Evolutionary conservation across 2,888 invertebrate genomes (phyloP), one percentile per base, ranked within the genome.

Genomic region (Watsonalla binaria): DNA sequence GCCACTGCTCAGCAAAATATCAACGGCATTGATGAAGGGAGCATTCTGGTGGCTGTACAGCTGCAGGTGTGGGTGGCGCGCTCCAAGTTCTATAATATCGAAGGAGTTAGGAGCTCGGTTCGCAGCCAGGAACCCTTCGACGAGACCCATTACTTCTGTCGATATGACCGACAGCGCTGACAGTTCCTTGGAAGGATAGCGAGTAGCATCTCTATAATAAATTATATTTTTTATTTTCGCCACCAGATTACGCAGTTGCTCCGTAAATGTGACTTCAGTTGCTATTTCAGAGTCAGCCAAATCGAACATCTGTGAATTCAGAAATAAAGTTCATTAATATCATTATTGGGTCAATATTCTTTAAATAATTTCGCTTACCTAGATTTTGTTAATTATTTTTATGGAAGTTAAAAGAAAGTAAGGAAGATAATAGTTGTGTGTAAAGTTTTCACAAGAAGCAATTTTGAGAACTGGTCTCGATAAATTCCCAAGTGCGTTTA

Each of bases 251-350:
- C 90, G 90, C 50, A 95, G 86, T 59, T 93, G 93, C 76, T 94
- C 93, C 24, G 94, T 93, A 75, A 94, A 95, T 56, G 92, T 90
- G n/a, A 95, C 92, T 80, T 95, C 94, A 0, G 92, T 92, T 51
- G 93, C 93, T 34, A 95, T 84, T 69, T 92, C 90, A 6, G 92
- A 93, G 60, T 94, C 92, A 53, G 93, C 92, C 69, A 95, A 78
- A 68, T 93, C 92, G 65, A 94, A 95, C 80, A 94, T 94, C 96
- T 96, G 91, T 57, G 92, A 81, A 83, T 53, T 62, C 67, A 66
- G 57, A 54, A 46, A 11, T 11, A 42, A 5, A 5, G 5, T 42
- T 37, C 37, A 35, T 9, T 6, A 8, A 37, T n/a, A n/a, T n/a
- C n/a, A n/a, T 1, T 24, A 24, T 2, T 24, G 24, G 4, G 4